A percentile compares a stretch with the other conserved stretches of the same genome.
phyloP scores from a whole-genome alignment of 2,888 invertebrate genomes.

The Incurvaria masculella region DNA sequence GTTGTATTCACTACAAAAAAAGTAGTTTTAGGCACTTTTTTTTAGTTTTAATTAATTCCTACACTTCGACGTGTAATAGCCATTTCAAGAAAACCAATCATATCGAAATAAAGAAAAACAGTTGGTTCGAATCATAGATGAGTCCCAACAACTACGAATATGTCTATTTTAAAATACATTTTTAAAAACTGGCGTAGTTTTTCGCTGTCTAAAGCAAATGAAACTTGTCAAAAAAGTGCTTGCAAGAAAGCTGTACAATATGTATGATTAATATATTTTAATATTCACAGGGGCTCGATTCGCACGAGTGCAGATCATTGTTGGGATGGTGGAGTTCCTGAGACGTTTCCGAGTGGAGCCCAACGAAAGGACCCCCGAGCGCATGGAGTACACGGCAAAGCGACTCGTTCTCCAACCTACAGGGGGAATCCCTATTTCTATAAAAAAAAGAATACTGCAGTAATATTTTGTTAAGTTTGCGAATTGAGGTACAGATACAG shows the following conservation, averaged over 20 bases:
- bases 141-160: no score
- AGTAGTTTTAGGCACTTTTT: neutral
- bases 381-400: neutral
- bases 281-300: slow-evolving; percentile 23
- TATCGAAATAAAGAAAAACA: no score
- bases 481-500: neutral
- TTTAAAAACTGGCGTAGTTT: no score
- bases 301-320: slow-evolving; percentile 24
- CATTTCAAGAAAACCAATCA: no score
- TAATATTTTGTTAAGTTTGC: no score
- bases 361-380: slow-evolving; percentile 12
- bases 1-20: neutral
- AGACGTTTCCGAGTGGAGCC: slow-evolving; percentile 20
- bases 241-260: no score
- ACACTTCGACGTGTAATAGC: neutral
- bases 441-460: no score
- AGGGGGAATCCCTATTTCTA: neutral
- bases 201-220: no score
- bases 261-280: neutral
- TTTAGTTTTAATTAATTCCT: neutral
- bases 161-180: slow-evolving; percentile 2
- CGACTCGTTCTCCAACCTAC: neutral
- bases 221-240: no score
- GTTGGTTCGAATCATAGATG: no score
- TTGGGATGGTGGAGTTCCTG: slow-evolving; percentile 21